Conservation (phyloP, 2,113 vertebrate genomes). For the Xiphophorus hellerii region DNA sequence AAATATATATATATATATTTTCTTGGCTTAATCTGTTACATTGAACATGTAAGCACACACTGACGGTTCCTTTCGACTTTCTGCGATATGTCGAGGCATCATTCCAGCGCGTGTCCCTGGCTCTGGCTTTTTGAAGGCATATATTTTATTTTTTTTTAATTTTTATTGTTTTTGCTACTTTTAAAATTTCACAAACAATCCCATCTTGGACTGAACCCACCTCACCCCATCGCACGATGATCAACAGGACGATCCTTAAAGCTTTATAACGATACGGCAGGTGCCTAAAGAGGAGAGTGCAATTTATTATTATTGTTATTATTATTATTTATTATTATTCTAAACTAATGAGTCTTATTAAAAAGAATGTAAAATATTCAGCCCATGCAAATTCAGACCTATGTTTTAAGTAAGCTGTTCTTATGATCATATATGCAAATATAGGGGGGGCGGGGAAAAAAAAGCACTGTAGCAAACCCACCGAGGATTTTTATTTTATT, state of each 20-base stretch:
- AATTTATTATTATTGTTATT: constrained; percentile 34
- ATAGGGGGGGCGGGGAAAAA: not conserved
- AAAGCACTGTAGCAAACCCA: not conserved
- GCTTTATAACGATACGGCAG: constrained; percentile 11
- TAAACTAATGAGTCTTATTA: constrained; percentile 56
- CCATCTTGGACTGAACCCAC: too few species aligned
- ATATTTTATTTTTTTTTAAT: not conserved
- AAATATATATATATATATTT: not conserved
- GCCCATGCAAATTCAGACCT: constrained; percentile 5
- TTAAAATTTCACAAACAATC: not conserved
- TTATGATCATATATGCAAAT: not conserved
- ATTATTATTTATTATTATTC: not conserved
- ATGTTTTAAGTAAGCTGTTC: not conserved
- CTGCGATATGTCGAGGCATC: constrained; percentile 43
- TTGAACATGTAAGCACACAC: constrained; percentile 22
- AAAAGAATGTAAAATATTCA: constrained; percentile 40
- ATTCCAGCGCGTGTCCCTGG: constrained; percentile 52
- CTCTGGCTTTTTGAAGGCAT: not conserved
- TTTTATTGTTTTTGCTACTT: too few species aligned
- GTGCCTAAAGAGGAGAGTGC: constrained; percentile 60
- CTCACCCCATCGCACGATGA: not conserved
- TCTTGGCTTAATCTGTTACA: constrained; percentile 19
- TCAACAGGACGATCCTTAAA: constrained; percentile 1
- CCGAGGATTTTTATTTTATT: not conserved
- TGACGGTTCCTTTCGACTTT: constrained; percentile 29